Conservation (phyloP, 2,113 vertebrate genomes). For the Poeciliopsis retropinna region DNA sequence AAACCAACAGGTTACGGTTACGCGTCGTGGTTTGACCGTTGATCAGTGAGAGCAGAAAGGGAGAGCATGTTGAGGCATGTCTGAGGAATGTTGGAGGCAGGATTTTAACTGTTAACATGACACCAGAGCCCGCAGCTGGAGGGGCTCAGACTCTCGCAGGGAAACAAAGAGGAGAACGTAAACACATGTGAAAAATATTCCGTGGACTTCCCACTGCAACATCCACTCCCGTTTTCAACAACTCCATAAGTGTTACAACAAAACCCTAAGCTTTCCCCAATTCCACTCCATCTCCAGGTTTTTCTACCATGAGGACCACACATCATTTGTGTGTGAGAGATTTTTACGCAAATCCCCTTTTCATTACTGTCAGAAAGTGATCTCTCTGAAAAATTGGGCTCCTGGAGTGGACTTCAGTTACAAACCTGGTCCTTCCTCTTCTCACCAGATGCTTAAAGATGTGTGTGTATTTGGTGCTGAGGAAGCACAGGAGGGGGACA, state of each 20-base stretch:
- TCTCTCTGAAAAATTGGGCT: slow-evolving; percentile 49
- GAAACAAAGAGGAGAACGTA: neutral
- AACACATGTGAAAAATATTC: slow-evolving; percentile 12
- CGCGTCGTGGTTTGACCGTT: slow-evolving; percentile 10
- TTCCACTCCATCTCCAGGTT: slow-evolving; percentile 3
- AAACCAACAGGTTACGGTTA: neutral
- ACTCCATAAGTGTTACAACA: neutral
- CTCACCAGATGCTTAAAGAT: slow-evolving; percentile 49
- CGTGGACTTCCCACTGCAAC: slow-evolving; percentile 10
- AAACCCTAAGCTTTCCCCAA: slow-evolving; percentile 14
- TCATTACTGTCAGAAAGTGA: slow-evolving; percentile 30
- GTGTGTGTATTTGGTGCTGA: slow-evolving; percentile 40
- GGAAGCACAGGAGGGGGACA: slow-evolving; percentile 46
- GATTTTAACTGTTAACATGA: slow-evolving; percentile 53
- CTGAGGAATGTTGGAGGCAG: slow-evolving; percentile 62
- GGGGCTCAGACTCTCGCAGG: slow-evolving; percentile 18
- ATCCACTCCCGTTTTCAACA: slow-evolving; percentile 8
- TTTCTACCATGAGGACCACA: slow-evolving; percentile 25
- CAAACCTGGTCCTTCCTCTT: slow-evolving; percentile 45
- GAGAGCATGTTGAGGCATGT: slow-evolving; percentile 54
- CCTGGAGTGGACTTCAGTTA: slow-evolving; percentile 57
- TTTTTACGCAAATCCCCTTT: slow-evolving; percentile 34
- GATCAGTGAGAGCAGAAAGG: neutral
- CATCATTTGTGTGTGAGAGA: slow-evolving; percentile 20
- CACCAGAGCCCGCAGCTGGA: slow-evolving; percentile 62